Evolutionary conservation across 2,888 invertebrate species (phyloP).

Genomic region (Andrena fulva): DNA sequence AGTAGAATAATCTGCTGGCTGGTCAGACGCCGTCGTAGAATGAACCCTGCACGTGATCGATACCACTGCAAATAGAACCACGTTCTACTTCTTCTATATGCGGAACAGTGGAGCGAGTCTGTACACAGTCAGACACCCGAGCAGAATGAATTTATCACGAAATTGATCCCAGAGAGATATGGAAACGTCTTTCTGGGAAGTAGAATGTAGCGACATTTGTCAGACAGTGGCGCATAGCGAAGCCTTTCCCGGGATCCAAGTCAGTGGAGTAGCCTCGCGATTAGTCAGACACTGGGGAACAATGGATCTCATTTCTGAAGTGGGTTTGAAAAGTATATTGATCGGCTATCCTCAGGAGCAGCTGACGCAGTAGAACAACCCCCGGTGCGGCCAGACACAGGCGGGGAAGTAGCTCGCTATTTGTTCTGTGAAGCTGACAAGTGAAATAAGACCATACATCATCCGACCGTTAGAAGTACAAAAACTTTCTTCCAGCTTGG

Average conservation of each 20-base stretch:
- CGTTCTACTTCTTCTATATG: slow-evolving; percentile 37
- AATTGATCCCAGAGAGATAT: not conserved
- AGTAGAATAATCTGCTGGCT: slow-evolving; percentile 12
- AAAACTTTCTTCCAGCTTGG: not conserved
- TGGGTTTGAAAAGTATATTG: not conserved
- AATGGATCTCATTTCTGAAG: not conserved
- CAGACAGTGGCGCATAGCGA: too few relatives aligned
- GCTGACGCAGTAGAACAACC: slow-evolving; percentile 5
- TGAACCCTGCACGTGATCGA: slow-evolving; percentile 32
- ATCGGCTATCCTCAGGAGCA: not conserved
- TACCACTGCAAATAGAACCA: slow-evolving; percentile 37
- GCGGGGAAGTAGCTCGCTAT: not conserved
- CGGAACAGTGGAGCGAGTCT: not conserved
- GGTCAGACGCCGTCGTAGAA: slow-evolving; percentile 23
- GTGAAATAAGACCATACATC: not conserved
- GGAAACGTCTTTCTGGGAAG: not conserved
- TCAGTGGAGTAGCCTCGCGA: not conserved
- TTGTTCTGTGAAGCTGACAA: not conserved
- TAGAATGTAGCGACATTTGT: not conserved
- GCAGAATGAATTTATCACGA: not conserved
- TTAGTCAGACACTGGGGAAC: not conserved
- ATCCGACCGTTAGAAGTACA: not conserved
- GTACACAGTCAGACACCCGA: not conserved
- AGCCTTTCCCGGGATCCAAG: not conserved
- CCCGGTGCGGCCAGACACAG: not conserved